phyloP scores from a whole-genome alignment of 2,113 vertebrate species.

The Jaculus jaculus region DNA sequence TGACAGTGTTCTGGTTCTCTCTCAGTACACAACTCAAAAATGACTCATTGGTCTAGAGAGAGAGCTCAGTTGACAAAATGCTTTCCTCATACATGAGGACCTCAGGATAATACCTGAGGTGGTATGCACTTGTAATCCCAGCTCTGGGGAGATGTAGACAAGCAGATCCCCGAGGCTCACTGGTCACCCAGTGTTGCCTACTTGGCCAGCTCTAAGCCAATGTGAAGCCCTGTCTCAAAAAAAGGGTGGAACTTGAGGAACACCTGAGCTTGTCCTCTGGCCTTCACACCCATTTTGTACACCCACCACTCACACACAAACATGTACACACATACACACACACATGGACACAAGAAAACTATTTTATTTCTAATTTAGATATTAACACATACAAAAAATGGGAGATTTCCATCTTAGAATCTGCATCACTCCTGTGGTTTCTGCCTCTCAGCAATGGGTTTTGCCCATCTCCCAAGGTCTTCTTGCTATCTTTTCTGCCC shows the following conservation, averaged over 20 bases:
- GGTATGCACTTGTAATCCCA: too few relatives aligned
- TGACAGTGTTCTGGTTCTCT: neutral
- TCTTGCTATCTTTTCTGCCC: neutral
- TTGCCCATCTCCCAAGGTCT: neutral
- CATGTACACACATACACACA: neutral
- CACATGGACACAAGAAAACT: neutral
- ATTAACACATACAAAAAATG: neutral
- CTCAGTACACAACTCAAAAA: neutral
- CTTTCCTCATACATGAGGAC: too few relatives aligned
- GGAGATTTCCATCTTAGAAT: neutral
- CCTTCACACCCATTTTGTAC: neutral
- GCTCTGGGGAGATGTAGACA: too few relatives aligned
- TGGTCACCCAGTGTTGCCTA: too few relatives aligned
- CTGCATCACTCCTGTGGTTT: neutral
- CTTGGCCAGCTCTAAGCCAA: too few relatives aligned
- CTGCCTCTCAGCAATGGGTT: neutral
- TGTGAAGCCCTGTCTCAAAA: too few relatives aligned
- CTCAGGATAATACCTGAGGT: too few relatives aligned
- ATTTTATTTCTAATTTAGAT: neutral
- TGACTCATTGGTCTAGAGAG: neutral
- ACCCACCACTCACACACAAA: neutral
- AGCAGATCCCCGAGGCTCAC: too few relatives aligned
- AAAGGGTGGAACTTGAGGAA: too few relatives aligned
- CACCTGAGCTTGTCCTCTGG: too few relatives aligned
- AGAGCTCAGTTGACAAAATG: too few relatives aligned